phyloP scores from a whole-genome alignment of 2,113 vertebrate genomes.

The Podocnemis expansa region DNA sequence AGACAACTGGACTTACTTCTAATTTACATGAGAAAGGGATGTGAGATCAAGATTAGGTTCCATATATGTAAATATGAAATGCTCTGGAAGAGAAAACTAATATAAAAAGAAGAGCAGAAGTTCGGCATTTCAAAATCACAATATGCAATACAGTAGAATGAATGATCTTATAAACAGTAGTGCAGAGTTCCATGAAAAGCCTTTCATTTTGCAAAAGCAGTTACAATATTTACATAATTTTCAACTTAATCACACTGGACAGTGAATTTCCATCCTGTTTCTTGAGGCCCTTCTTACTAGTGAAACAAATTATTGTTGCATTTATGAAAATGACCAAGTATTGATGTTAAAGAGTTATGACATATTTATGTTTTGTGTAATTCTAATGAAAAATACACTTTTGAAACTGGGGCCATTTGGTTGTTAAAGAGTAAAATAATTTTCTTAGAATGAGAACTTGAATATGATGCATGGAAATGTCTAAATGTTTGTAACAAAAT shows the following conservation, averaged over 20 bases:
- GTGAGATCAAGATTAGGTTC: background rate
- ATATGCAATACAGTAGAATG: background rate
- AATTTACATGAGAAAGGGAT: background rate
- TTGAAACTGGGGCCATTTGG: background rate
- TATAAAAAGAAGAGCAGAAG: background rate
- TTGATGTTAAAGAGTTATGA: background rate
- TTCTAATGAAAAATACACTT: background rate
- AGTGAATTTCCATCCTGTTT: background rate
- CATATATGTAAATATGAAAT: background rate
- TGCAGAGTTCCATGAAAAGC: background rate
- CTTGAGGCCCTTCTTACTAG: background rate
- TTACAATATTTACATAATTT: background rate
- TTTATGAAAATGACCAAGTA: background rate
- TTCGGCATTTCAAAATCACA: background rate
- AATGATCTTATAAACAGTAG: background rate
- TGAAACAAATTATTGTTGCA: background rate
- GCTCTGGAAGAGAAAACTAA: background rate
- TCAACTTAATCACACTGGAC: background rate
- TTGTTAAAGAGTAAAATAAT: background rate
- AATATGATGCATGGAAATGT: background rate
- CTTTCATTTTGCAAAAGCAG: background rate
- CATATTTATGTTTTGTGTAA: background rate
- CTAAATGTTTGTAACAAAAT: background rate
- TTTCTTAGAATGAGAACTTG: background rate
- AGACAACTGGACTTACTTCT: background rate